Percentiles rank a stretch among this genome's conserved stretches.
Conservation (phyloP, 1,140 invertebrate species). For the Euschistus heros region DNA sequence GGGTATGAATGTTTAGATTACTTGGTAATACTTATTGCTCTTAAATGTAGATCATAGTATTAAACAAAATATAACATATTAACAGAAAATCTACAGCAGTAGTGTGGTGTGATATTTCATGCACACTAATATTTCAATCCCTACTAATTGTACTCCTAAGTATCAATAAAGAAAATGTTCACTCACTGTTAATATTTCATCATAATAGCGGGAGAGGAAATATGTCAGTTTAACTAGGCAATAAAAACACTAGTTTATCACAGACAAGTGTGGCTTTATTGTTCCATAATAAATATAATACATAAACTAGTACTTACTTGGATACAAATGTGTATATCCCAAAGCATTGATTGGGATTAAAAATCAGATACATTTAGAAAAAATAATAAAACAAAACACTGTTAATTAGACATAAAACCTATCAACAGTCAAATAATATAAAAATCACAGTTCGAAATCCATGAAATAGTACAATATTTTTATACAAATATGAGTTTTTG, state of each 20-base stretch:
- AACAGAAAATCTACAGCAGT: not conserved
- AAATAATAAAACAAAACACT: not conserved
- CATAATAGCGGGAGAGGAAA: not conserved
- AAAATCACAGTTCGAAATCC: slow-evolving; percentile 16
- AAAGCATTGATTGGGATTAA: not conserved
- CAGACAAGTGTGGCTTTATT: slow-evolving; percentile 19
- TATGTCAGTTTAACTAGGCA: not conserved
- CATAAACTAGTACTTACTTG: slow-evolving; percentile 9
- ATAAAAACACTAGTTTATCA: not conserved
- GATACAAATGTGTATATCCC: not conserved
- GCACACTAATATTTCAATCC: not conserved
- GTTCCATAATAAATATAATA: slow-evolving; percentile 17
- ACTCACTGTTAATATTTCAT: not conserved
- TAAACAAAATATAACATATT: no score
- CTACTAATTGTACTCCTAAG: no score
- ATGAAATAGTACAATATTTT: slow-evolving; percentile 2
- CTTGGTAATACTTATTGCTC: no score
- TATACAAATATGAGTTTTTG: slow-evolving; percentile 11
- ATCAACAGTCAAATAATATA: slow-evolving; percentile 13
- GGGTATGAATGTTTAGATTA: no score
- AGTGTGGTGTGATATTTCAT: not conserved
- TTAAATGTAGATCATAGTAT: no score
- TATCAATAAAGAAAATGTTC: no score
- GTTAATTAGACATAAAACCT: not conserved
- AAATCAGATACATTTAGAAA: slow-evolving; percentile 1